Base-by-base conservation (phyloP, 2,113 vertebrate species). In the Rhinoderma darwinii region DNA sequence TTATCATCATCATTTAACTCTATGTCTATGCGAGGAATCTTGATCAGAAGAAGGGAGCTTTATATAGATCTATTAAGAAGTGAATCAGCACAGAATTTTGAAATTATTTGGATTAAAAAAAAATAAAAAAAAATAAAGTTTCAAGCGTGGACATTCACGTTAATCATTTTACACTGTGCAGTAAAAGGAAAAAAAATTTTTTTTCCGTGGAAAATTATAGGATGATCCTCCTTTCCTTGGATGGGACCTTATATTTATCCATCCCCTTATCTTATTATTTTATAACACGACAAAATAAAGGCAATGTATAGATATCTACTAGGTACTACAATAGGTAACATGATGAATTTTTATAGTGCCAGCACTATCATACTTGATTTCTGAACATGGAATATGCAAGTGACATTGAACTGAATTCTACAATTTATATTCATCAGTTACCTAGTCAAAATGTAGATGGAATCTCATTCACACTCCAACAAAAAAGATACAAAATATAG, bases 361-460 rank as follows among this genome's bases (percentile, higher is more conserved):
- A 63, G 79, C 79, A 82, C 79, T 82, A 82, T 78, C 8, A 22
- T 47, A 27, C 41, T 22, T 41, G 8, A 7, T n/a, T 73, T 41
- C 10, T 73, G 20, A 25, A 59, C n/a, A n/a, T n/a, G n/a, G n/a
- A n/a, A n/a, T n/a, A n/a, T n/a, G n/a, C n/a, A n/a, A n/a, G n/a
- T n/a, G n/a, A n/a, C n/a, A n/a, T n/a, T n/a, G n/a, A 11, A 11
- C 25, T 61, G n/a, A 61, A 61, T 1, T n/a, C 1, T n/a, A 59
- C 8, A n/a, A 61, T 56, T 56, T 0, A 56, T 22, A 61, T 61
- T 27, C n/a, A n/a, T n/a, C n/a, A n/a, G 25, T 61, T n/a, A 61
- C 6, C 2, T 61, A 27, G 18, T 25, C 2, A 27, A 61, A 61
- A 61, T 11, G 27, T 30, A 68, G 18, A 35, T 32, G 27, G 30